These are phyloP conservation scores for Drosophila niveifrons DNA, from an alignment of 2,888 invertebrate species.

Conservation along the genomic window DNA sequence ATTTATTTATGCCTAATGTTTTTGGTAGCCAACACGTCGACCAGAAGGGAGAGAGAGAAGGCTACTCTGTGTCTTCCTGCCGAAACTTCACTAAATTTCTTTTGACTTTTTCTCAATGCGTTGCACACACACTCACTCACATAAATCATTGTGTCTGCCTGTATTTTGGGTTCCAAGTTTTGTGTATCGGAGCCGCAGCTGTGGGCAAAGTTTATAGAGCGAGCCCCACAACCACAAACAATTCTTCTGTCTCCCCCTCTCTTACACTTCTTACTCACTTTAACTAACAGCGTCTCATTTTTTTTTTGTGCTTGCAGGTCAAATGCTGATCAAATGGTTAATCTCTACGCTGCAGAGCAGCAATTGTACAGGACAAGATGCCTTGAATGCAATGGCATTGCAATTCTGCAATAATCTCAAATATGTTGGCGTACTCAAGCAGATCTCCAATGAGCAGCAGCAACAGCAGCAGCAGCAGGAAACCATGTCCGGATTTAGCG, in stretches of 20 bases:
- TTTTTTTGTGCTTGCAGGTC: constrained; percentile 88
- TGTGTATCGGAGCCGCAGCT: constrained; percentile 49
- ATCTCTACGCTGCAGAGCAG: constrained; percentile 88
- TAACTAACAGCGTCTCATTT: not conserved
- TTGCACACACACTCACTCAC: constrained; percentile 38
- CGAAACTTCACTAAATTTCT: constrained; percentile 20
- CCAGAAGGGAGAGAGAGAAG: constrained; percentile 4
- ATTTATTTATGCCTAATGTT: constrained; percentile 74
- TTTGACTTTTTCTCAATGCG: constrained; percentile 39
- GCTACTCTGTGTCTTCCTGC: constrained; percentile 5
- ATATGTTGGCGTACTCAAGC: constrained; percentile 93
- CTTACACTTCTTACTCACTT: not conserved
- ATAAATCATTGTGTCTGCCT: constrained; percentile 66
- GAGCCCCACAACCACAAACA: constrained; percentile 9
- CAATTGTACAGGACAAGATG: constrained; percentile 87
- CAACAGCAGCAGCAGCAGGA: constrained; percentile 14
- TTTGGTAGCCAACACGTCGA: constrained; percentile 52
- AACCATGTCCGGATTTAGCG: constrained; percentile 61
- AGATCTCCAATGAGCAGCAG: constrained; percentile 87
- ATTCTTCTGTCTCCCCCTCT: no score
- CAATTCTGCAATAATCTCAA: constrained; percentile 95
- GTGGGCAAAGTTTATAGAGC: constrained; percentile 51
- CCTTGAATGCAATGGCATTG: constrained; percentile 90
- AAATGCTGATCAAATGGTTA: constrained; percentile 96
- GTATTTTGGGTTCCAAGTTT: constrained; percentile 55